Evolutionary conservation across 2,113 vertebrate species (phyloP), one percentile per base, ranked within the genome.

Genomic region (pig (Sus scrofa)): DNA sequence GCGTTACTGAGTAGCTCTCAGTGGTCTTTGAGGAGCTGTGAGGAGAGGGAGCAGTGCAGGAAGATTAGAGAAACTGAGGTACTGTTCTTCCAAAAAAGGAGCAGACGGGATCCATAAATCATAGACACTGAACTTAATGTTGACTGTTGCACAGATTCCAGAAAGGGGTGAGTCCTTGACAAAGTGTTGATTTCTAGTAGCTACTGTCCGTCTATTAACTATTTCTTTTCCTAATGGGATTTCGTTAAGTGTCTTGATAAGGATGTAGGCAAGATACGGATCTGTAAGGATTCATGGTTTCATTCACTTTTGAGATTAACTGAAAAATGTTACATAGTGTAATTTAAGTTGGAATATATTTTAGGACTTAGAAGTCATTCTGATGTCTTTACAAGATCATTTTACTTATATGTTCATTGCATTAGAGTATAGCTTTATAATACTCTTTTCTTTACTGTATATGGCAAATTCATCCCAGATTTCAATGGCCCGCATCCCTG

Each of bases 321-420:
- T 91, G 26, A 86, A 83, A 87, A 63, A 68, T 63, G 63, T 68
- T 85, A 87, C 75, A 19, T 77, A 4, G 9, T 44, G 32, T 50
- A 26, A 7, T 73, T 94, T 92, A 67, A 96, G 34, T 81, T 87
- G 89, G 37, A 91, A 60, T 88, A 58, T 86, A 60, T 86, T 92
- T 65, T 77, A 89, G 84, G 24, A 71, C 39, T 71, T 82, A 75
- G 79, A 91, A 88, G 13, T 86, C 60, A 92, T 71, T 37, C 92
- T 83, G 58, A 37, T 78, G 27, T 73, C 77, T 70, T 71, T 91
- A 30, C 50, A 92, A 79, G 63, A 37, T 68, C 30, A 60, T 85
- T 71, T 73, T 88, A 54, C 16, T 67, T 88, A 19, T n/a, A 19
- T 6, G 7, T 86, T 83, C 63, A 22, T 77, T 85, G 44, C 75